Evolutionary conservation across 2,113 vertebrate species (phyloP).

Genomic region (Physeter macrocephalus): DNA sequence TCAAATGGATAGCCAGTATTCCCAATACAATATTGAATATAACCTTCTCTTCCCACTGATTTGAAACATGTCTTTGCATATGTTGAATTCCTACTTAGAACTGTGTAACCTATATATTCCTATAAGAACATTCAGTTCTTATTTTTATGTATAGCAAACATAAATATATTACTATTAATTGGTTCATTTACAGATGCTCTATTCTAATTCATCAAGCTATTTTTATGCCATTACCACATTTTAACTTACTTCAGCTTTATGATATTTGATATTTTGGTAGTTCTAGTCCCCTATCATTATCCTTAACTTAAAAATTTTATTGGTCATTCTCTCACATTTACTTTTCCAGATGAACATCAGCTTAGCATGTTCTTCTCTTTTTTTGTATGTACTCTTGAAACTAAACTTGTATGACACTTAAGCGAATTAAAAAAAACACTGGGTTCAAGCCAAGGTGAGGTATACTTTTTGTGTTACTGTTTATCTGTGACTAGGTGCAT

Average conservation of each 20-base stretch:
- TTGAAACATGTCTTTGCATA: not conserved
- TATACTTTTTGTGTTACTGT: not conserved
- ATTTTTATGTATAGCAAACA: not conserved
- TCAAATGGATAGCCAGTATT: not conserved
- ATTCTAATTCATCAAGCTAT: not conserved
- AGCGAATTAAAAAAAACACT: not conserved
- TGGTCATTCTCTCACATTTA: conserved; percentile 9
- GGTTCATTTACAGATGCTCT: not conserved
- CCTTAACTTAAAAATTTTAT: conserved; percentile 6
- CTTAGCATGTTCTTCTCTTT: not conserved
- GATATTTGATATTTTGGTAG: not conserved
- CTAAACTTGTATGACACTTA: not conserved
- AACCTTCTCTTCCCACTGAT: not conserved
- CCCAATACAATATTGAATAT: not conserved
- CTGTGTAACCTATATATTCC: not conserved
- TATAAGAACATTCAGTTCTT: not conserved
- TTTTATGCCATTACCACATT: not conserved
- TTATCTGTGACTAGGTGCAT: not conserved
- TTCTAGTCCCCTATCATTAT: not conserved
- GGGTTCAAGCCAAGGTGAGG: not conserved
- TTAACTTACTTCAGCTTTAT: not conserved
- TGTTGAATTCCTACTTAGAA: not conserved
- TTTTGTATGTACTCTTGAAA: not conserved
- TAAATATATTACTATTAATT: not conserved
- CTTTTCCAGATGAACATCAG: not conserved